phyloP scores from a whole-genome alignment of 2,888 invertebrate genomes.

The Hololepta plana region DNA sequence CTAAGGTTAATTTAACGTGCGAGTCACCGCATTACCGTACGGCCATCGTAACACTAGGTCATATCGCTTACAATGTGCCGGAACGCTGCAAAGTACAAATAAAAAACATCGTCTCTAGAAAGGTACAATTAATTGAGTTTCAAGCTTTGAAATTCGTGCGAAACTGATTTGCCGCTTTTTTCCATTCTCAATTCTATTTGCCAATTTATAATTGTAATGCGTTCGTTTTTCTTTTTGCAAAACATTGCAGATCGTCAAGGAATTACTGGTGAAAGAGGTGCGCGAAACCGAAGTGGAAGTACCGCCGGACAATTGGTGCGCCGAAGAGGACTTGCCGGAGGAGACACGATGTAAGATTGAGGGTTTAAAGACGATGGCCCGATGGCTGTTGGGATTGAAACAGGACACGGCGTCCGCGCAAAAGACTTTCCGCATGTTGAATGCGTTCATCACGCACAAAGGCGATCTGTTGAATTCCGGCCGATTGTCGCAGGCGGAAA shows the following conservation, averaged over 20 bases:
- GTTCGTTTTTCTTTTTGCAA: conserved; percentile 2
- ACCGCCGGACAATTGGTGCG: conserved; percentile 79
- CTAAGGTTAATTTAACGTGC: conserved; percentile 56
- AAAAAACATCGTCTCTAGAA: conserved; percentile 86
- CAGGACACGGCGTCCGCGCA: conserved; percentile 74
- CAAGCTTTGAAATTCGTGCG: neutral
- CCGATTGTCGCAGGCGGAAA: conserved; percentile 64
- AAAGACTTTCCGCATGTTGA: conserved; percentile 87
- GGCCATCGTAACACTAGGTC: conserved; percentile 85
- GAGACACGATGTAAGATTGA: conserved; percentile 87
- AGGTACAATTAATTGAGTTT: conserved; percentile 30
- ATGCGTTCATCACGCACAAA: conserved; percentile 83
- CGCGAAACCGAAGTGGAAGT: conserved; percentile 29
- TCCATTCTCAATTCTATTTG: conserved; percentile 2
- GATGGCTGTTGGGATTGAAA: conserved; percentile 86
- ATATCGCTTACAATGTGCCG: conserved; percentile 84
- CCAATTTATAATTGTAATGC: conserved; percentile 1
- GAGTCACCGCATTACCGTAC: conserved; percentile 74
- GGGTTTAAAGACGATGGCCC: conserved; percentile 89
- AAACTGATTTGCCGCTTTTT: conserved; percentile 1
- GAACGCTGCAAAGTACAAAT: conserved; percentile 78
- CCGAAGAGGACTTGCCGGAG: conserved; percentile 71
- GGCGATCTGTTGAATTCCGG: conserved; percentile 47
- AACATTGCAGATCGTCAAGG: conserved; percentile 69
- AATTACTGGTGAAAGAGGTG: conserved; percentile 70